A percentile compares a stretch with the other conserved stretches of the same genome.
Conservation (phyloP, 1,140 invertebrate species). For the Pollicipes pollicipes region DNA sequence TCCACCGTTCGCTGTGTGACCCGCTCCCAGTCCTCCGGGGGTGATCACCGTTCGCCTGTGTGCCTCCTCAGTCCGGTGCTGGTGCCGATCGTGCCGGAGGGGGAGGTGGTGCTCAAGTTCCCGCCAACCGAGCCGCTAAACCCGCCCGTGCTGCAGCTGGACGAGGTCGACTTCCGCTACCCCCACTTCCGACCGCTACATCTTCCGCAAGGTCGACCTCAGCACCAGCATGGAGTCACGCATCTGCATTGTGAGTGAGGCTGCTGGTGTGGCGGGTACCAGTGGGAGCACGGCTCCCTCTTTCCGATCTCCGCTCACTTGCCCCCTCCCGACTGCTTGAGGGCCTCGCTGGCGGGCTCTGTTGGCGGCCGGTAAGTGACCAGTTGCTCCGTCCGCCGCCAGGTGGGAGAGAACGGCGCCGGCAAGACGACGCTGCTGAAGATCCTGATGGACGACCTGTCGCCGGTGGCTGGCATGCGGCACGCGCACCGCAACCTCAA, state of each 20-base stretch:
- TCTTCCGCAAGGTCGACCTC: slow-evolving; percentile 74
- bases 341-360: too few relatives aligned
- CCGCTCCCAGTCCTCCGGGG: too few relatives aligned
- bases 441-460: slow-evolving; percentile 75
- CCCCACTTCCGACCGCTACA: slow-evolving; percentile 34
- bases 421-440: slow-evolving; percentile 94
- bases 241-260: slow-evolving; percentile 80
- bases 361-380: too few relatives aligned
- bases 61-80: slow-evolving; percentile 62
- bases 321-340: too few relatives aligned
- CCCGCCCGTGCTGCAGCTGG: slow-evolving; percentile 83
- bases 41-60: slow-evolving; percentile 17
- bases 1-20: too few relatives aligned
- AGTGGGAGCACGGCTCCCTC: too few relatives aligned
- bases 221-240: slow-evolving; percentile 83
- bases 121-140: slow-evolving; percentile 80
- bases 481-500: slow-evolving; percentile 76
- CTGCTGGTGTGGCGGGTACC: neutral
- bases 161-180: slow-evolving; percentile 87
- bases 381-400: slow-evolving; percentile 12
- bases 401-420: slow-evolving; percentile 69
- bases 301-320: too few relatives aligned
- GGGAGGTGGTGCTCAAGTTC: slow-evolving; percentile 76
- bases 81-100: slow-evolving; percentile 85
- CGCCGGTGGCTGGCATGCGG: slow-evolving; percentile 62